Evolutionary conservation across 2,797 vertebrate genomes (phyloP), one percentile per base, ranked within the genome.

Genomic region (Cyclopterus lumpus): DNA sequence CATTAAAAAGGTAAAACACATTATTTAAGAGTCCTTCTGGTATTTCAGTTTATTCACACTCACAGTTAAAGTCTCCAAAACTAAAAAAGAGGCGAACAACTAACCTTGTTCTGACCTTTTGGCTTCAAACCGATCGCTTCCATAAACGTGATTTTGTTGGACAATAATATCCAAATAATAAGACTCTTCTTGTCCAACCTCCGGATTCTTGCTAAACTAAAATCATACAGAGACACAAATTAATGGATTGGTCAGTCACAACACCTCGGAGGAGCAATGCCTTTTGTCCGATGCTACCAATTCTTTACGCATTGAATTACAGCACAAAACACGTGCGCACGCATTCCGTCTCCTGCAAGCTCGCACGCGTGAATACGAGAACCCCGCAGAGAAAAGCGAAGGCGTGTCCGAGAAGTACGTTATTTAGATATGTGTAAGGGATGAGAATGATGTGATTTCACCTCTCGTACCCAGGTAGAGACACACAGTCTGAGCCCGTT

Each of bases 371-470:
- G 65, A 85, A 86, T 67, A 79, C 60, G 77, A 76, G 38, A 53
- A 73, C 57, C 57, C 24, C 15, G 22, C 24, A 8, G 49, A 78
- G 49, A 82, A 75, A 77, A 67, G 65, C 63, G 16, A 46, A 63
- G 65, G 76, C 69, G 83, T 77, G 86, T 83, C 69, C 59, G 60
- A 79, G 83, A 89, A 83, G 63, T 53, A 79, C 77, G 74, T 92
- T 89, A 86, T 90, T 91, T 86, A 82, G 88, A 91, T 85, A 82
- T 67, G 81, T 61, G 66, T 60, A 67, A 71, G 58, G 77, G 64
- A 76, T 59, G 83, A 84, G 79, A 84, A 89, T 87, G 90, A 85
- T 86, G 79, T 79, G 83, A 83, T 89, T 83, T 91, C 89, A 90
- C 86, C 85, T 86, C 87, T 85, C 91, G 90, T 75, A 80, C 82